A percentile compares a stretch with the other conserved stretches of the same genome.
phyloP scores from a whole-genome alignment of 2,113 vertebrate genomes.

The Ciconia maguari region DNA sequence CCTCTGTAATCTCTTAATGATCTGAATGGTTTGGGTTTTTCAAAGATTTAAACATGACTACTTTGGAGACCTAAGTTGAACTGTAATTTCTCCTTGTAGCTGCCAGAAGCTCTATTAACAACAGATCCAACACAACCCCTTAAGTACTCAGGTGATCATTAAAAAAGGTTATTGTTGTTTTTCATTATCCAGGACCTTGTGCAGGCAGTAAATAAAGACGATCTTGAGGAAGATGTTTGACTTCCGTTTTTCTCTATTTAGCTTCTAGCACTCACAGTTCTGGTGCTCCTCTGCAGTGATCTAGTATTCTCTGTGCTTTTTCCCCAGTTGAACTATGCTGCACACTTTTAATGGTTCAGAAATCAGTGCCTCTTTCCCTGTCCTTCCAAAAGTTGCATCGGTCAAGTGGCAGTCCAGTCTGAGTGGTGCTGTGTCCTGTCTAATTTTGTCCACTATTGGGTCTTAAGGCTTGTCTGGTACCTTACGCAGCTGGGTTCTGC shows the following conservation, averaged over 20 bases:
- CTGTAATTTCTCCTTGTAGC: background rate
- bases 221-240: background rate
- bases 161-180: background rate
- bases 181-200: background rate
- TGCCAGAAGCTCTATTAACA: background rate
- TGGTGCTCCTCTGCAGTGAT: background rate
- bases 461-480: background rate
- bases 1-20: background rate
- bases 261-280: background rate
- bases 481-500: background rate
- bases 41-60: background rate
- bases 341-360: background rate
- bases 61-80: background rate
- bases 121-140: background rate
- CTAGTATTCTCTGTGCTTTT: background rate
- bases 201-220: background rate
- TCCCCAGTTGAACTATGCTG: background rate
- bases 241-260: background rate
- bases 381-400: background rate
- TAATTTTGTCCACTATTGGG: rapidly evolving
- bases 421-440: background rate
- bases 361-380: background rate
- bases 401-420: background rate
- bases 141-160: background rate
- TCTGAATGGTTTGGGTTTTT: background rate